phyloP scores from a whole-genome alignment of 2,113 vertebrate genomes.

The Arothron firmamentum region DNA sequence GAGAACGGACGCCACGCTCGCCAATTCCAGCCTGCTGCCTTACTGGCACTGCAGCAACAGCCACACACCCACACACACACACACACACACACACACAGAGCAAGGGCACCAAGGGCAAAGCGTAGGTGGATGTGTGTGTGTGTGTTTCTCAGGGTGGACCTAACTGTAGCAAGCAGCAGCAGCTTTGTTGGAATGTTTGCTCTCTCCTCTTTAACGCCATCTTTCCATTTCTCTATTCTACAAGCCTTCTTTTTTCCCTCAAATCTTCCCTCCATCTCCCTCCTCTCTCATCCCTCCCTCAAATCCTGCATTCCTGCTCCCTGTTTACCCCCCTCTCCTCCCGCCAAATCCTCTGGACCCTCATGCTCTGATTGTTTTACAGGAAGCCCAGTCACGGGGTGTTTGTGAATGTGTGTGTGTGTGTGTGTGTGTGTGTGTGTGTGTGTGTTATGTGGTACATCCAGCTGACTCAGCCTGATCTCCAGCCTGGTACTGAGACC shows the following conservation, averaged over 20 bases:
- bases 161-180: conserved; percentile 42
- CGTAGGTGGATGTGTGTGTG: conserved; percentile 28
- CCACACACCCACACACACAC: conserved; percentile 41
- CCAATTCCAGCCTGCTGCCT: conserved; percentile 55
- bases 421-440: conserved; percentile 17
- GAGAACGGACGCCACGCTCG: conserved; percentile 42
- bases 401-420: conserved; percentile 30
- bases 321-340: conserved; percentile 19
- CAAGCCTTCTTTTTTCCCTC: conserved; percentile 7
- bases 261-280: conserved; percentile 25
- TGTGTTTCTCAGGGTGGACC: conserved; percentile 41
- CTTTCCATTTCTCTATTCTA: conserved; percentile 35
- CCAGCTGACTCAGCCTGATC: conserved; percentile 62
- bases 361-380: conserved; percentile 61
- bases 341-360: conserved; percentile 41
- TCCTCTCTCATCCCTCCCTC: conserved; percentile 36
- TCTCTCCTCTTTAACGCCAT: conserved; percentile 43
- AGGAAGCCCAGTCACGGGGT: conserved; percentile 57
- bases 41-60: conserved; percentile 51
- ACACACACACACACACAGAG: conserved; percentile 11
- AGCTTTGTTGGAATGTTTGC: conserved; percentile 59
- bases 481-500: conserved; percentile 63
- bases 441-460: conserved; percentile 34
- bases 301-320: conserved; percentile 38
- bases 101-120: conserved; percentile 40